A percentile compares a stretch with the other conserved stretches of the same genome.
Conservation (phyloP, 2,888 invertebrate genomes). For the Eupelmus urozonus region DNA sequence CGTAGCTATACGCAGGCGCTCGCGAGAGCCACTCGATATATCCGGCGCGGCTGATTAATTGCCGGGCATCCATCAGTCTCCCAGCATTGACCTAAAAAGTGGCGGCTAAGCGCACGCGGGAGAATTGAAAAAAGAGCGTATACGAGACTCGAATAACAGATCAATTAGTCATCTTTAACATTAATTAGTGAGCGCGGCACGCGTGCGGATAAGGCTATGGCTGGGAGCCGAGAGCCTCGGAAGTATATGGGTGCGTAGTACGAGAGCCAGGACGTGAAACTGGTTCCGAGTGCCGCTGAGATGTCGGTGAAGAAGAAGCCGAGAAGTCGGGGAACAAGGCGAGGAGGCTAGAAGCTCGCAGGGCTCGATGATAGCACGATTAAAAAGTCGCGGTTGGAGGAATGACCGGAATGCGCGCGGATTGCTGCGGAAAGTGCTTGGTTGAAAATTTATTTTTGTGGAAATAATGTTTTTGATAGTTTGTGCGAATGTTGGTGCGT, state of each 20-base stretch:
- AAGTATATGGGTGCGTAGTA: slow-evolving; percentile 14
- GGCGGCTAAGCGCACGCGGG: neutral
- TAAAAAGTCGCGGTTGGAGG: slow-evolving; percentile 24
- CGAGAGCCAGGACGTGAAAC: slow-evolving; percentile 19
- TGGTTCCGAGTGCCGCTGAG: slow-evolving; percentile 33
- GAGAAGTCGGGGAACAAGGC: neutral
- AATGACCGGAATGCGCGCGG: no score
- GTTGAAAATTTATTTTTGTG: no score
- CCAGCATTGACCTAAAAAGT: slow-evolving; percentile 52
- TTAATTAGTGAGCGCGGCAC: slow-evolving; percentile 56
- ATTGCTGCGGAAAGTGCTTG: no score
- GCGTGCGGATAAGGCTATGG: slow-evolving; percentile 52
- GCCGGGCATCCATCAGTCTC: slow-evolving; percentile 48
- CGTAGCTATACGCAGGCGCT: neutral
- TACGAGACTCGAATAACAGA: slow-evolving; percentile 57
- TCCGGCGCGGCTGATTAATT: slow-evolving; percentile 48
- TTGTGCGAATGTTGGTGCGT: no score
- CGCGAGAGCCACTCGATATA: no score
- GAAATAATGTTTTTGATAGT: no score
- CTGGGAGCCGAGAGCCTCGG: slow-evolving; percentile 26
- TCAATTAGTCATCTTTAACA: slow-evolving; percentile 62
- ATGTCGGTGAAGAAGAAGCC: neutral
- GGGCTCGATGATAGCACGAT: neutral
- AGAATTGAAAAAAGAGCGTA: slow-evolving; percentile 8
- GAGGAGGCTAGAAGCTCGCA: neutral